Evolutionary conservation across 1,140 invertebrate genomes (phyloP), one percentile per base, ranked within the genome.

Genomic region (Zaprionus africanus): DNA sequence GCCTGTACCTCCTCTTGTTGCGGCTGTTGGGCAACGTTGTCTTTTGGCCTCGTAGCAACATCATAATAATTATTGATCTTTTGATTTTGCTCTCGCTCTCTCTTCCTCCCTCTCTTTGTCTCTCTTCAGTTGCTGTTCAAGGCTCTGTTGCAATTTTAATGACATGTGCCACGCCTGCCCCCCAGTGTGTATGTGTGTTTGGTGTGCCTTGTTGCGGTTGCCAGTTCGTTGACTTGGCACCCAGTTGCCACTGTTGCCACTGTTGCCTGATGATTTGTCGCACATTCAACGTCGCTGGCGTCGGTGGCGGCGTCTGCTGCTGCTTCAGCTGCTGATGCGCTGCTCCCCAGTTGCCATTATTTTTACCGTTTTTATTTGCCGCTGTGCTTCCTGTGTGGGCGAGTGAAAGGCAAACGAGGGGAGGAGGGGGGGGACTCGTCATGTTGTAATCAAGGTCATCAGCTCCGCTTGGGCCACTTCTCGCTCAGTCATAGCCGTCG

Each of bases 11-110:
- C 60, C 65, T 17, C 65, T 34, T 41, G 5, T 54, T 78, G 43
- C 58, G 57, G 34, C 58, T 70, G 61, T 62, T n/a, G 12, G 72
- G 72, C 60, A 54, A 58, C 60, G 60, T 70, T 59, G 61, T 24
- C 41, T 66, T 58, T 62, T 63, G 68, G 74, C 79, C 76, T 75
- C 67, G 60, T 78, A 69, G 73, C 81, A 85, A 91, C 88, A 91
- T 84, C 88, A 84, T 91, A 88, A 91, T 91, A 91, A 91, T 91
- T 91, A 91, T 91, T 91, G 88, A 91, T 91, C 88, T 91, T 77
- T 87, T 91, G 87, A 88, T 91, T 36, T 69, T 82, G 79, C 82
- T 68, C 66, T 66, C 53, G 26, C 70, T 66, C 64, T 28, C 28
- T 4, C 31, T 4, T 0, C 0, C 2, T 0, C 9, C 11, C 9